Evolutionary conservation across 2,888 invertebrate genomes (phyloP).

Genomic region (Psylliodes chrysocephalus): DNA sequence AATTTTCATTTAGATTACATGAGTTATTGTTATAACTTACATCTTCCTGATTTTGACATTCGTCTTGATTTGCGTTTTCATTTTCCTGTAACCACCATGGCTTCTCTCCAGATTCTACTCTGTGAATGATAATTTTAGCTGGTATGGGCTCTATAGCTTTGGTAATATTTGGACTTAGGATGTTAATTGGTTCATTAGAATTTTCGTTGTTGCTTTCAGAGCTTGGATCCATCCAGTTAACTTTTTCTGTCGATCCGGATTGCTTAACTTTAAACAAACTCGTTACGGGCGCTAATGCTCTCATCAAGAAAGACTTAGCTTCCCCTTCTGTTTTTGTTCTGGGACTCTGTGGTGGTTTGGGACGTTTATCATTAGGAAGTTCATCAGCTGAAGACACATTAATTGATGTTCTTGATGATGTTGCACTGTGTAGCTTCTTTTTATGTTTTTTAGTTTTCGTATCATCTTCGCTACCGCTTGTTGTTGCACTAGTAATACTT

Average conservation of each 20-base stretch:
- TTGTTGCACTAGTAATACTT: slow-evolving; percentile 52
- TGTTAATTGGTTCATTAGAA: slow-evolving; percentile 20
- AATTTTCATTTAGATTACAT: not conserved
- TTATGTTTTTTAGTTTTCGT: slow-evolving; percentile 50
- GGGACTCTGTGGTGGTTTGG: slow-evolving; percentile 66
- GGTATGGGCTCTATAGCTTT: slow-evolving; percentile 61
- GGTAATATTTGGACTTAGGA: slow-evolving; percentile 1
- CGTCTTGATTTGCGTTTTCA: slow-evolving; percentile 37
- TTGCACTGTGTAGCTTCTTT: slow-evolving; percentile 53
- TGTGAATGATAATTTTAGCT: slow-evolving; percentile 57
- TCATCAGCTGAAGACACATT: slow-evolving; percentile 68
- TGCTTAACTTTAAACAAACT: slow-evolving; percentile 73
- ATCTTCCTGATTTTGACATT: not conserved
- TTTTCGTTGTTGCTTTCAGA: slow-evolving; percentile 44
- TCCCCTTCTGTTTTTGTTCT: slow-evolving; percentile 65
- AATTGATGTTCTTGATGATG: slow-evolving; percentile 67
- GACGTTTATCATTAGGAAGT: slow-evolving; percentile 65
- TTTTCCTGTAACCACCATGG: slow-evolving; percentile 69
- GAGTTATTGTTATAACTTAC: not conserved
- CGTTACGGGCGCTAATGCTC: slow-evolving; percentile 80
- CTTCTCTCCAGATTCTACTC: slow-evolving; percentile 72
- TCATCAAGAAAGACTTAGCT: slow-evolving; percentile 77
- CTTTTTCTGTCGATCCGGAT: slow-evolving; percentile 64
- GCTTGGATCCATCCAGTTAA: slow-evolving; percentile 61
- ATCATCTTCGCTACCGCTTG: slow-evolving; percentile 61